Conservation (phyloP, 2,113 vertebrate species). For the Tupaia tana region DNA sequence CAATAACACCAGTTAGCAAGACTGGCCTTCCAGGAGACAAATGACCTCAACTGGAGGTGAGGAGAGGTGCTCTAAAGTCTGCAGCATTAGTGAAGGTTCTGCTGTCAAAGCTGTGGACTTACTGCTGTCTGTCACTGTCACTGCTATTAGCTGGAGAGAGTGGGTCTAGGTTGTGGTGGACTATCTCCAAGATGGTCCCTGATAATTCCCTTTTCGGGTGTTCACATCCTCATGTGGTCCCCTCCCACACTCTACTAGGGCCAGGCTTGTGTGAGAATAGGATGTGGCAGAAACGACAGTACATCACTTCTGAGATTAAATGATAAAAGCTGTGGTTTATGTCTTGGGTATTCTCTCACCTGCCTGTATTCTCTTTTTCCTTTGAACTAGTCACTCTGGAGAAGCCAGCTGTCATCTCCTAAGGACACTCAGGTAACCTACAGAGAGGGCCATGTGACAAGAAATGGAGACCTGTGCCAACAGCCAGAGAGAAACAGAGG, state of each 20-base stretch:
- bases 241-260: background rate
- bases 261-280: background rate
- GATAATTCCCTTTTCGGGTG: background rate
- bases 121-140: background rate
- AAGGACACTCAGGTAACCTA: background rate
- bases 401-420: background rate
- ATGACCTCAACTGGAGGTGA: background rate
- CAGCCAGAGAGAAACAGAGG: background rate
- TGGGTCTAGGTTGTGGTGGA: background rate
- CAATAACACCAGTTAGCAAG: background rate
- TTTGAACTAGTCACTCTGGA: background rate
- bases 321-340: background rate
- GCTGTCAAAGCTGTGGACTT: background rate
- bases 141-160: background rate
- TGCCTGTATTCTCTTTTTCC: background rate
- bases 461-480: background rate
- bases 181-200: background rate
- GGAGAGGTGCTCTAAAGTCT: background rate
- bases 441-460: background rate
- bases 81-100: background rate
- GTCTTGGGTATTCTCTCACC: background rate
- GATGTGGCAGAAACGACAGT: background rate
- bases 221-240: background rate
- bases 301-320: no score
- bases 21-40: background rate